phyloP scores from a whole-genome alignment of 2,113 vertebrate species.

The Calyptomena viridis region DNA sequence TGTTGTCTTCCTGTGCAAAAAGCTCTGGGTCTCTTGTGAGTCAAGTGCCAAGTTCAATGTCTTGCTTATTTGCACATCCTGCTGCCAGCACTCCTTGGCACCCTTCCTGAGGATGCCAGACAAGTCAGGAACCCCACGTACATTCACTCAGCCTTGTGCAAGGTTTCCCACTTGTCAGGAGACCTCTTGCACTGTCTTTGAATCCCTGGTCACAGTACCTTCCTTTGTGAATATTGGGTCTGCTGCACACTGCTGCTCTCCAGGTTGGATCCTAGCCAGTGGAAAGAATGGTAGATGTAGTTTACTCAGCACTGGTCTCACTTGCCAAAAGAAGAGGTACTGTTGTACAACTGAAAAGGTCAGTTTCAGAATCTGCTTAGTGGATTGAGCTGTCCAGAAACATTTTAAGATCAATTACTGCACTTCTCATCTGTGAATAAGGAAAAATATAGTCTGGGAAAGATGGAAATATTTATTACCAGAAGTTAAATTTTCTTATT shows the following conservation, averaged over 20 bases:
- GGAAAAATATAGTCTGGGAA: not conserved
- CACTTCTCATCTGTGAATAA: not conserved
- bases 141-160: not conserved
- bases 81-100: not conserved
- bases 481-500: not conserved
- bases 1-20: not conserved
- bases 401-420: not conserved
- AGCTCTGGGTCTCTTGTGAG: not conserved
- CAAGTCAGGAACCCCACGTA: not conserved
- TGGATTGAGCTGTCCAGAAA: not conserved
- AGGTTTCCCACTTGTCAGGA: not conserved
- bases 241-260: not conserved
- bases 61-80: not conserved
- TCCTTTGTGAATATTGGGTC: not conserved
- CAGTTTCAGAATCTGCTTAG: not conserved
- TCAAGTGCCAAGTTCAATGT: not conserved
- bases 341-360: not conserved
- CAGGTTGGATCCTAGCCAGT: not conserved
- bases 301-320: not conserved
- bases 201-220: not conserved
- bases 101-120: not conserved
- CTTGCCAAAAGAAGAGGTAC: not conserved
- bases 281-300: not conserved
- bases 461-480: not conserved
- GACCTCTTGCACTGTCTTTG: not conserved